A percentile compares a stretch with the other conserved stretches of the same genome.
Evolutionary conservation across 2,888 invertebrate species (phyloP).

Genomic region (Dermolepida albohirtum): DNA sequence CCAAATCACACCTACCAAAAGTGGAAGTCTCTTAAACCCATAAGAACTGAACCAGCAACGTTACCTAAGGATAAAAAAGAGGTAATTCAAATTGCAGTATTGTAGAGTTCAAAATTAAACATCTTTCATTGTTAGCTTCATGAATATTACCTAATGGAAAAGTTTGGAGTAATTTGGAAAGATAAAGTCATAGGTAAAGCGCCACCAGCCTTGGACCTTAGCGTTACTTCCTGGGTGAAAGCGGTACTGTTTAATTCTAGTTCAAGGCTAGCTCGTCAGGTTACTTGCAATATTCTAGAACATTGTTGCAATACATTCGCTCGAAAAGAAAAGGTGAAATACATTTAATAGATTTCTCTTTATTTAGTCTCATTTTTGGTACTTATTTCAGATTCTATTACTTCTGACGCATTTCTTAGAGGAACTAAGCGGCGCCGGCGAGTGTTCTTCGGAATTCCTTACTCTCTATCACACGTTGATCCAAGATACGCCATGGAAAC

Average conservation of each 20-base stretch:
- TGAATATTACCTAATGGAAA: constrained; percentile 76
- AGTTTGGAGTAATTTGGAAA: constrained; percentile 80
- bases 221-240: constrained; percentile 86
- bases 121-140: constrained; percentile 52
- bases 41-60: constrained; percentile 60
- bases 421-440: constrained; percentile 88
- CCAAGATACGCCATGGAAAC: constrained; percentile 90
- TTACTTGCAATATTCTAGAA: constrained; percentile 90
- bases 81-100: constrained; percentile 41
- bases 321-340: constrained; percentile 73
- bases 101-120: constrained; percentile 4
- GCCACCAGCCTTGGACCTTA: constrained; percentile 69
- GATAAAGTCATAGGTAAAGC: constrained; percentile 54
- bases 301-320: constrained; percentile 79
- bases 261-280: constrained; percentile 87
- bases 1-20: constrained; percentile 75
- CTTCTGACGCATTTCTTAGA: constrained; percentile 89
- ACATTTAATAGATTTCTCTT: background rate
- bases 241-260: constrained; percentile 94
- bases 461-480: constrained; percentile 88
- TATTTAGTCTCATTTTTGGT: background rate
- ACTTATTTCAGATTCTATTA: constrained; percentile 74
- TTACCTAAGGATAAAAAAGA: constrained; percentile 55
- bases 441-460: constrained; percentile 92
- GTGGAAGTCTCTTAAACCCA: constrained; percentile 77